phyloP scores from a whole-genome alignment of 2,888 invertebrate genomes.

The Sesamia inferens region DNA sequence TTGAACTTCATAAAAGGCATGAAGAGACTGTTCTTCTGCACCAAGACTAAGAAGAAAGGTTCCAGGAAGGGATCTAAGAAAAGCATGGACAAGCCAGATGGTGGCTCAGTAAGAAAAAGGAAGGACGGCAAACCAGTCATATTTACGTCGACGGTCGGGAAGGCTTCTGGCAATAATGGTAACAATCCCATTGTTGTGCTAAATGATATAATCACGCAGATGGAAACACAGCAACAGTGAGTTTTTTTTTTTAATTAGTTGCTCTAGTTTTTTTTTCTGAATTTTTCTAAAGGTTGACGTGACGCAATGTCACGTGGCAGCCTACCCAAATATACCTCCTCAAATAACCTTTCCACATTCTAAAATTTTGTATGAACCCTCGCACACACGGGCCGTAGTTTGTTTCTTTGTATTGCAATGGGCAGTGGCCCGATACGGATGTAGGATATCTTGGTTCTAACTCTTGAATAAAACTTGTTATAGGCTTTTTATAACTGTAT shows the following conservation, averaged over 20 bases:
- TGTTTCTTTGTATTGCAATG: too few relatives aligned
- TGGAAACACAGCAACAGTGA: constrained; percentile 92
- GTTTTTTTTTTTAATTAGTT: constrained; percentile 36
- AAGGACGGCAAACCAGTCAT: constrained; percentile 78
- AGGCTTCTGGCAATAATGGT: constrained; percentile 81
- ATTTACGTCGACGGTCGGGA: constrained; percentile 86
- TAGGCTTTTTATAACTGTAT: too few relatives aligned
- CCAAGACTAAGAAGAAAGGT: constrained; percentile 80
- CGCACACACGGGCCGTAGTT: too few relatives aligned
- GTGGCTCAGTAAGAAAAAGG: constrained; percentile 62
- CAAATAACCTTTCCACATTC: too few relatives aligned
- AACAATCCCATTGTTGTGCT: constrained; percentile 91
- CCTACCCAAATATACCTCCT: too few relatives aligned
- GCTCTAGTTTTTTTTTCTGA: background rate
- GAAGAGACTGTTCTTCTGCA: constrained; percentile 86
- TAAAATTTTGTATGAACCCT: background rate
- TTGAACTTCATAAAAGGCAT: constrained; percentile 85
- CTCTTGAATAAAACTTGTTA: too few relatives aligned
- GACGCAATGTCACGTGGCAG: too few relatives aligned
- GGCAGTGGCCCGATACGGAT: too few relatives aligned
- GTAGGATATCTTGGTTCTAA: too few relatives aligned
- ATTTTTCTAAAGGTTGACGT: background rate
- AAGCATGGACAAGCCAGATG: constrained; percentile 60
- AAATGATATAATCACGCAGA: constrained; percentile 92
- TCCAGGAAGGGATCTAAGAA: constrained; percentile 69